Evolutionary conservation across 1,140 invertebrate species (phyloP).

Genomic region (Mya arenaria): DNA sequence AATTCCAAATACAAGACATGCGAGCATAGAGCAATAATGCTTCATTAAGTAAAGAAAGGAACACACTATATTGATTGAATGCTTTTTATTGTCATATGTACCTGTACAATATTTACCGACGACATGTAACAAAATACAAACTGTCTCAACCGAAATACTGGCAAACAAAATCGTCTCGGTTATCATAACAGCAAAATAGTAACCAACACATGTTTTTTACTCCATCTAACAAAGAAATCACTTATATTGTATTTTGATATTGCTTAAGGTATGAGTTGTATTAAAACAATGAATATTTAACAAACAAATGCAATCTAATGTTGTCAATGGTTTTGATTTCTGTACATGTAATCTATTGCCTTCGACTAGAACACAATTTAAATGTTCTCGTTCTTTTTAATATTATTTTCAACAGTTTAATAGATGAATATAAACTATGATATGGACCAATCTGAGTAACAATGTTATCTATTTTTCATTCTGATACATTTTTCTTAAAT

Average conservation of each 20-base stretch:
- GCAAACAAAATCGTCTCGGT: background rate
- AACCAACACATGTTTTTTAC: background rate
- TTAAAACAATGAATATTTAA: background rate
- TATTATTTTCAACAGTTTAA: too few species aligned
- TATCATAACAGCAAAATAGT: background rate
- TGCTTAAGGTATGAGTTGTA: too few species aligned
- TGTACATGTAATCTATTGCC: too few species aligned
- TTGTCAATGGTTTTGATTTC: background rate
- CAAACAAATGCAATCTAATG: background rate
- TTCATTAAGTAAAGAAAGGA: too few species aligned
- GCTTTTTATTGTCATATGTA: slow-evolving; percentile 48
- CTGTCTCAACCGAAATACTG: slow-evolving; percentile 48
- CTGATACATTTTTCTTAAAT: too few species aligned
- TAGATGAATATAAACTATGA: too few species aligned
- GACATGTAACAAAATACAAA: slow-evolving; percentile 51
- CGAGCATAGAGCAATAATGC: too few species aligned
- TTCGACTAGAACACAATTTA: too few species aligned
- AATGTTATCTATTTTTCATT: too few species aligned
- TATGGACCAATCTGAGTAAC: too few species aligned
- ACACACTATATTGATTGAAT: slow-evolving; percentile 41
- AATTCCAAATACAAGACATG: too few species aligned
- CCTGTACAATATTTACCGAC: slow-evolving; percentile 52
- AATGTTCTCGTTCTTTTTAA: too few species aligned
- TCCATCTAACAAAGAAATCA: background rate
- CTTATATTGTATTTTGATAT: background rate